These are phyloP conservation scores for Liparis tanakae DNA, from an alignment of 2,797 vertebrate genomes.

Conservation along the genomic window DNA sequence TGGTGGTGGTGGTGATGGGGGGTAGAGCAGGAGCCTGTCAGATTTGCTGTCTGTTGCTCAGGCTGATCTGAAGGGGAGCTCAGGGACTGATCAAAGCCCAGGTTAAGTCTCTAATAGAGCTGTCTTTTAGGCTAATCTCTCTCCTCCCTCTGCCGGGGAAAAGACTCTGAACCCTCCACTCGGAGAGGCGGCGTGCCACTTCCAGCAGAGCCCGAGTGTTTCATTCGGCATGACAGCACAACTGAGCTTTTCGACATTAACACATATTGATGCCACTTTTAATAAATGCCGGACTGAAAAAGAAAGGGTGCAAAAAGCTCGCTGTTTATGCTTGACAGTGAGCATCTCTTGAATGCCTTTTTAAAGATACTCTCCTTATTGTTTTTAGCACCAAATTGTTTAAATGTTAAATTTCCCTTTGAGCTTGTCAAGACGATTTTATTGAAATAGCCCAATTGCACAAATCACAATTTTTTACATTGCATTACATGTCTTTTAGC, in stretches of 20 bases:
- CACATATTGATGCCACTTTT: conserved; percentile 38
- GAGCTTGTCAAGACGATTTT: neutral
- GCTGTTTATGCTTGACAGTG: neutral
- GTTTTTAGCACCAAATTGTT: neutral
- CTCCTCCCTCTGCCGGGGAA: conserved; percentile 64
- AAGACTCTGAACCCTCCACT: conserved; percentile 46
- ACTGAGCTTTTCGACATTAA: conserved; percentile 15
- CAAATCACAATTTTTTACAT: neutral
- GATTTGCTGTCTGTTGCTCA: conserved; percentile 79
- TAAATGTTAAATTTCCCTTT: neutral
- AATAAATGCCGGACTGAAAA: conserved; percentile 12
- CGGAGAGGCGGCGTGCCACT: conserved; percentile 34
- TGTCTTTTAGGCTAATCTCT: conserved; percentile 83
- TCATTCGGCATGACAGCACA: conserved; percentile 40
- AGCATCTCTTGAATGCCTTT: neutral
- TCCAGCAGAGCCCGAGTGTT: conserved; percentile 16
- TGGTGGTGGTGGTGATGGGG: neutral
- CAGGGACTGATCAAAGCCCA: conserved; percentile 85
- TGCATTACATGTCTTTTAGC: no score
- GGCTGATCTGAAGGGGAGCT: conserved; percentile 74
- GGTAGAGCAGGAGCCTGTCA: conserved; percentile 75
- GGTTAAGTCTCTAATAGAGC: conserved; percentile 86
- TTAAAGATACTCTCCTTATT: neutral
- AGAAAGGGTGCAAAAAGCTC: conserved; percentile 1
- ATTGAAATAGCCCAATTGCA: neutral